Base-by-base conservation (phyloP, 2,797 vertebrate genomes). In the Tapera naevia region DNA sequence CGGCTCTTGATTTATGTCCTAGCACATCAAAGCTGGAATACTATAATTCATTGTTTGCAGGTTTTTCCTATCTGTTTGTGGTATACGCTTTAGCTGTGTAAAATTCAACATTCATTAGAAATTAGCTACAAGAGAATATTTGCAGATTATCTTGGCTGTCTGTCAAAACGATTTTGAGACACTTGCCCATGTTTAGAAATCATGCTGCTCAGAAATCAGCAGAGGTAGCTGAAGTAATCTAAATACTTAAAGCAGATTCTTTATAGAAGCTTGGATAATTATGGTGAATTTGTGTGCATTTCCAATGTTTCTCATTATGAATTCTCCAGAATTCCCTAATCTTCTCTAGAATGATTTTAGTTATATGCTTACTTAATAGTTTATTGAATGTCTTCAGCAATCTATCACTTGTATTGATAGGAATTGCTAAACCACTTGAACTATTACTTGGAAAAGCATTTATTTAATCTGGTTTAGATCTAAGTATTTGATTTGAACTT, bases 1-100 rank as follows among this genome's bases (percentile, higher is more conserved):
- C 0, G 2, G 56, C 74, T 89, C 70, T 69, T 94, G 91, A 93
- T 96, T 92, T 92, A 95, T 95, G 75, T 62, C 37, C 57, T 76
- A 85, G 70, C 35, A 39, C 65, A 25, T 57, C 13, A 37, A 75
- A 72, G 75, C 3, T 95, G 91, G 72, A 91, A 70, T 61, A 45
- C 50, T 66, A 25, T 76, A 90, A 93, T 60, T 89, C 71, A 64
- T 24, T 69, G 39, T 80, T 94, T 88, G 56, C 80, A 69, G 61
- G 32, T 43, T 78, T 85, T 65, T 76, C 53, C 25, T 60, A 43
- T 53, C n/a, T 92, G 76, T 45, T 96, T 93, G 48, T 39, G 74
- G 76, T 57, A 57, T 80, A 94, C 56, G 24, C 23, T 75, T 37
- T 69, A 61, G 37, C 60, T 46, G 17, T 22, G 19, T 11, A 41